A percentile compares a stretch with the other conserved stretches of the same genome.
These are phyloP conservation scores for Troglohyphantes excavatus DNA, from an alignment of 2,888 invertebrate genomes.

Conservation along the genomic window DNA sequence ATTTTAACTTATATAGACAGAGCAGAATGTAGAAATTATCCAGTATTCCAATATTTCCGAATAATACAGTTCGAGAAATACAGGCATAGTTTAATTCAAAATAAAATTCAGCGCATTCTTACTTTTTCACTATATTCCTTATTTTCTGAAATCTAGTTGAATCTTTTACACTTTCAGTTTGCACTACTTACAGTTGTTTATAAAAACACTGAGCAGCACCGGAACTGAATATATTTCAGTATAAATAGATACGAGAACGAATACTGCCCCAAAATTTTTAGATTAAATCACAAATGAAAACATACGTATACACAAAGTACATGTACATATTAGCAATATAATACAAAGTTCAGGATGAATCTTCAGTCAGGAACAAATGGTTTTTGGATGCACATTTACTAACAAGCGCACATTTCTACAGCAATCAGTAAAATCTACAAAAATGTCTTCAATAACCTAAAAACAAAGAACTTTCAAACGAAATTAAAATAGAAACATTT, in stretches of 20 bases:
- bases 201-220: too few species aligned
- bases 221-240: too few species aligned
- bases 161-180: too few species aligned
- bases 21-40: slow-evolving; percentile 13
- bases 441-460: too few species aligned
- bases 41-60: background rate
- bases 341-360: slow-evolving; percentile 22
- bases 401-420: background rate
- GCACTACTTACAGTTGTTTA: too few species aligned
- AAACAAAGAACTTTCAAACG: too few species aligned
- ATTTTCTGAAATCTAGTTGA: too few species aligned
- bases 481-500: too few species aligned
- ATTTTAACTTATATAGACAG: slow-evolving; percentile 37
- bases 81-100: slow-evolving; percentile 36
- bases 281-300: slow-evolving; percentile 14
- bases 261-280: too few species aligned
- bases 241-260: too few species aligned
- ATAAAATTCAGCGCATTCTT: background rate
- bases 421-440: too few species aligned
- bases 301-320: slow-evolving; percentile 39
- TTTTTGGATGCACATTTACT: background rate
- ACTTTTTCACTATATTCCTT: background rate
- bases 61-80: slow-evolving; percentile 33
- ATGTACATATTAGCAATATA: slow-evolving; percentile 29
- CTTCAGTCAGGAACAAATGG: slow-evolving; percentile 45